phyloP scores from a whole-genome alignment of 2,888 invertebrate genomes.

The Odontocolon sp. region DNA sequence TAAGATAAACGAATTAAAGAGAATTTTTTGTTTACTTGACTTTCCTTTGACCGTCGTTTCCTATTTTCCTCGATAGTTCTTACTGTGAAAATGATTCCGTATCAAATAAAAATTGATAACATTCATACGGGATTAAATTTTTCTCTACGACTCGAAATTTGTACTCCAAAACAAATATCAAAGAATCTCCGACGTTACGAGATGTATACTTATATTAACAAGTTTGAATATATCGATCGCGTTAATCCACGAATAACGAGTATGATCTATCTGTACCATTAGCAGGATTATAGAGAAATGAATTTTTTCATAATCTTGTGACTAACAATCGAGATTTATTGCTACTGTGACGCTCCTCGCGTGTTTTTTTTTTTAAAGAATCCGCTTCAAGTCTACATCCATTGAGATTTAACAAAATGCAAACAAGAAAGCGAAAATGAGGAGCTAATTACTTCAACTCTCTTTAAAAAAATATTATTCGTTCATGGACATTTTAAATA shows the following conservation, averaged over 20 bases:
- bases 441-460: background rate
- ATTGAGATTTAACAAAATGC: background rate
- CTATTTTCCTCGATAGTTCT: too few species aligned
- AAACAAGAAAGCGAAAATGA: background rate
- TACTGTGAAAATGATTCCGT: too few species aligned
- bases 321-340: background rate
- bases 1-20: constrained; percentile 53
- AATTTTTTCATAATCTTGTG: background rate
- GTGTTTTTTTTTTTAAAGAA: too few species aligned
- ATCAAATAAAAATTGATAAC: too few species aligned
- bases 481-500: too few species aligned
- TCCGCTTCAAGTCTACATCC: too few species aligned
- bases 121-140: too few species aligned
- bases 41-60: background rate
- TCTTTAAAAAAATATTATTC: too few species aligned
- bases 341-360: background rate
- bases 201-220: too few species aligned
- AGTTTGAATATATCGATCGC: background rate
- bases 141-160: too few species aligned
- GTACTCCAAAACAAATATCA: too few species aligned
- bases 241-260: constrained; percentile 61
- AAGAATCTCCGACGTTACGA: too few species aligned
- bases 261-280: constrained; percentile 31
- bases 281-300: constrained; percentile 15
- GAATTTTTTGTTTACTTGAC: constrained; percentile 18